These are phyloP conservation scores for Penaeus chinensis DNA, from an alignment of 1,140 invertebrate genomes.

Conservation along the genomic window DNA sequence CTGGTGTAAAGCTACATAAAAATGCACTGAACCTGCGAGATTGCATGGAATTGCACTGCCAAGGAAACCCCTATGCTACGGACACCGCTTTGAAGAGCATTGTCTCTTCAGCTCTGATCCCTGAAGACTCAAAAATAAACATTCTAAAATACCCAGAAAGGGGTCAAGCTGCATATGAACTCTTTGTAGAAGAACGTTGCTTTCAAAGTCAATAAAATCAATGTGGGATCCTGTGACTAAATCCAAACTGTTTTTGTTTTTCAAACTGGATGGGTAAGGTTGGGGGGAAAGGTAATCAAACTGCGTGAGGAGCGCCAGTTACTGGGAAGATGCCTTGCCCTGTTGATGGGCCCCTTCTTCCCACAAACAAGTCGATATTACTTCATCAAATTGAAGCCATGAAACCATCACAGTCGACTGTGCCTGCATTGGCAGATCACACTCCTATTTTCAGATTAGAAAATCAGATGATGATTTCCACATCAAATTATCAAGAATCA, in stretches of 20 bases:
- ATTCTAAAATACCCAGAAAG: not conserved
- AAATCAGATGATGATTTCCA: conserved; percentile 24
- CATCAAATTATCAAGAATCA: conserved; percentile 12
- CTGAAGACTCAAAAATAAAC: not conserved
- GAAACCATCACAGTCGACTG: not conserved
- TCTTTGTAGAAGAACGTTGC: not conserved
- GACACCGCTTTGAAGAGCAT: conserved; percentile 11
- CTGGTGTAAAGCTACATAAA: conserved; percentile 14
- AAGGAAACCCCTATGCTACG: conserved; percentile 26
- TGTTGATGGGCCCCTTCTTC: conserved; percentile 18
- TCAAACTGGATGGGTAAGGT: conserved; percentile 15
- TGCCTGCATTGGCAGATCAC: not conserved
- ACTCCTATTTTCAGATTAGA: conserved; percentile 14
- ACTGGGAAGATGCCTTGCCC: no score
- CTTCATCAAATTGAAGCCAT: not conserved
- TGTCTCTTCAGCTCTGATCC: conserved; percentile 7
- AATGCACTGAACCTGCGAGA: conserved; percentile 25
- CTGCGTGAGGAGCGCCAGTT: conserved; percentile 9
- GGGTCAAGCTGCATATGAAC: not conserved
- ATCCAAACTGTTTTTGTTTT: not conserved
- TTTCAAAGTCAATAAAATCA: conserved; percentile 11
- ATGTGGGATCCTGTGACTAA: conserved; percentile 29
- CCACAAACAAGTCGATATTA: not conserved
- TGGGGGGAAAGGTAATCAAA: conserved; percentile 25
- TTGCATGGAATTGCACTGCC: conserved; percentile 32